Evolutionary conservation across 2,797 vertebrate species (phyloP).

Genomic region (Harpagifer antarcticus): DNA sequence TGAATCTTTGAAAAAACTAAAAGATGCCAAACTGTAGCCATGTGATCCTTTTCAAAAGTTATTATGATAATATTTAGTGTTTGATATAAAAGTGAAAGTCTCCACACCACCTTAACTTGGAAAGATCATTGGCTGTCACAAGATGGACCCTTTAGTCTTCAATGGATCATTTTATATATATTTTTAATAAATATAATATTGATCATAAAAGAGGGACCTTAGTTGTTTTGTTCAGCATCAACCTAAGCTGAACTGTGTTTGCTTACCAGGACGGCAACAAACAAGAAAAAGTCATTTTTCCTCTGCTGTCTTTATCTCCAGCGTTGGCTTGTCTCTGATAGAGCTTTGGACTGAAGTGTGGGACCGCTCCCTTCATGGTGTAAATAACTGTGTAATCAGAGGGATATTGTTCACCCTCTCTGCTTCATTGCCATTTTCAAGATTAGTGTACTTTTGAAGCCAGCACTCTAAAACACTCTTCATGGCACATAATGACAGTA

Average conservation of each 20-base stretch:
- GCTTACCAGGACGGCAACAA: not conserved
- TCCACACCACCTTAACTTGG: no score
- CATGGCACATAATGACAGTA: not conserved
- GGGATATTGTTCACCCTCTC: conserved; percentile 37
- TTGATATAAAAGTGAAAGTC: not conserved
- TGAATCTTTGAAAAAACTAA: not conserved
- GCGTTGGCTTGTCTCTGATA: conserved; percentile 3
- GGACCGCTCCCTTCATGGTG: conserved; percentile 38
- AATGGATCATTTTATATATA: not conserved
- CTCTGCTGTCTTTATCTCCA: conserved; percentile 1
- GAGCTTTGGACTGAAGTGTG: conserved; percentile 22
- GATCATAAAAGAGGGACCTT: not conserved
- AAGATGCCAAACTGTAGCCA: not conserved
- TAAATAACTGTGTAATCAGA: conserved; percentile 51
- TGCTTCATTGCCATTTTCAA: conserved; percentile 16
- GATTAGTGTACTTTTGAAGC: conserved; percentile 30
- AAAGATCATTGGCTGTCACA: not conserved
- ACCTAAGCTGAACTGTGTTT: not conserved
- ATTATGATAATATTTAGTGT: not conserved
- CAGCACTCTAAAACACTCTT: not conserved
- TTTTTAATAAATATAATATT: not conserved
- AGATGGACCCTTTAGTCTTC: not conserved
- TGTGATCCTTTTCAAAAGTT: not conserved
- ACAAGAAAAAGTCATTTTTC: not conserved
- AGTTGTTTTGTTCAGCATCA: conserved; percentile 1